Base-by-base conservation (phyloP, 2,888 invertebrate species). In the Nomada fabriciana region DNA sequence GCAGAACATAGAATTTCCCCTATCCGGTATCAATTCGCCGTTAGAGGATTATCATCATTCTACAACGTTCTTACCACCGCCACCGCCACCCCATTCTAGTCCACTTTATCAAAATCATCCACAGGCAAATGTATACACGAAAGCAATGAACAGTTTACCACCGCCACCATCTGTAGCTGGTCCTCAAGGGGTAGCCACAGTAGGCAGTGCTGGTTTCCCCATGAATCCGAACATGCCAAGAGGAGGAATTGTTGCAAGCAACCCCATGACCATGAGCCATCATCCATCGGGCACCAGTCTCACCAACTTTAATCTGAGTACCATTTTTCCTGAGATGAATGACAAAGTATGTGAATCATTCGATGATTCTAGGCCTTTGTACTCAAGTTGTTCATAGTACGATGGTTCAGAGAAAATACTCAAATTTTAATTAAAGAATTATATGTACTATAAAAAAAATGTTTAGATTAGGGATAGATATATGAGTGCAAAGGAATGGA, bases 251-350 rank as follows among this genome's bases (percentile, higher is more conserved):
- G 85, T 89, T 4, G 81, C 89, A 3, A 85, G 88, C 71, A 93
- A 93, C 75, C 89, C 92, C 0, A 91, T 91, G 87, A 86, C 90
- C 4, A 92, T 93, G 90, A 88, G 87, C 2, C 92, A 93, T 88
- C 94, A 93, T 90, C 93, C 93, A 0, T 93, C 94, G 4, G 95
- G 95, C 53, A 95, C 95, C 7, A 95, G 95, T 73, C 93, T 96
- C 52, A 96, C 97, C 1, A 97, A 97, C 93, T 97, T 97, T 91
- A 97, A 97, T 94, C 94, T 97, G 59, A 97, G 97, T 90, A 96
- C 97, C 0, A 97, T 97, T 89, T 97, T 97, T 93, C 97, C 97
- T 2, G 97, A 97, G 94, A 97, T 97, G 88, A 97, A 97, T 92
- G 95, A 95, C 76, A 95, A 95, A 75, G 83, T 83, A 78, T 57